Base-by-base conservation (phyloP, 2,113 vertebrate species). In the Connochaetes taurinus region DNA sequence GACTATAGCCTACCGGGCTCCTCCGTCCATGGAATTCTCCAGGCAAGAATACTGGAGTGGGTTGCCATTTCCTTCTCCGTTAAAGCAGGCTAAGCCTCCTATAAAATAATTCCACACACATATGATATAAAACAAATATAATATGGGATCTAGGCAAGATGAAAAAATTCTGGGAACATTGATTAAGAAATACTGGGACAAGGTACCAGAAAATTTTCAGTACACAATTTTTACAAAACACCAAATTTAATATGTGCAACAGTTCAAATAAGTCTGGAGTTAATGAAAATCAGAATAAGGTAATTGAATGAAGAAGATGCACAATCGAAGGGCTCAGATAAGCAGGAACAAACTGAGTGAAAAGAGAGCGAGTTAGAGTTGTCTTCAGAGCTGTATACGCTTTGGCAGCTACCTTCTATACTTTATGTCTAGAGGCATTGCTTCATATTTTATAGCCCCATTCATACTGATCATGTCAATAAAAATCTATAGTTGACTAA, bases 331-430 rank as follows among this genome's bases (percentile, higher is more conserved):
- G 6, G 10, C 5, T 31, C 52, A 40, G 13, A 3, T 60, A 11
- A 40, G 14, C 2, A 31, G 11, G 60, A 71, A 6, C 0, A 40
- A 55, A 4, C 4, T 11, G 4, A 40, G 4, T 16, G 31, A 27
- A 11, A 60, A 86, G 10, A 64, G n/a, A n/a, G 33, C 9, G 6
- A 9, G 15, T 14, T 50, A 64, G 15, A 17, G 6, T 1, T 14
- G n/a, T 3, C 6, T 33, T 58, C 52, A 93, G 3, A 85, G 3
- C 29, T 76, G 1, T 0, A 0, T 7, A 15, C 7, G 2, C 27
- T 8, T 25, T 40, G 57, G 25, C 11, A 13, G 10, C 17, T 31
- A 8, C 5, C 3, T 7, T 13, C 5, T 15, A 16, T 17, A 4
- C n/a, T 89, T 85, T 50, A 10, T 8, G 0, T 64, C 33, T 58